Conservation (phyloP, 2,888 invertebrate species). For the Eubasilissa splendida region DNA sequence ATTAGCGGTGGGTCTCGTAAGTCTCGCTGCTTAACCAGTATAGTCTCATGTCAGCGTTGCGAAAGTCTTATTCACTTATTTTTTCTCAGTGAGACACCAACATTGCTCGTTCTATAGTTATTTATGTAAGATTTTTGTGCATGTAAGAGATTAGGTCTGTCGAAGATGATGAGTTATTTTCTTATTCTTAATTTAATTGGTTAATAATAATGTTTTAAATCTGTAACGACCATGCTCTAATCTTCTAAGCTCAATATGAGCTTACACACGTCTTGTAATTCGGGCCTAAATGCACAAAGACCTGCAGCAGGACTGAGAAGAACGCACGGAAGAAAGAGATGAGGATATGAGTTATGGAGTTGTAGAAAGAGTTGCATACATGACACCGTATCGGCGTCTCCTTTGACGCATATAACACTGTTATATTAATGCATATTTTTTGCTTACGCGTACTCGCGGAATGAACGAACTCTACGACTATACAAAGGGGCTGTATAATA, state of each 20-base stretch:
- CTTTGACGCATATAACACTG: constrained; percentile 56
- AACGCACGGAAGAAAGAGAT: constrained; percentile 1
- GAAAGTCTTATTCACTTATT: too few species aligned
- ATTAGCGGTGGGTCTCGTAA: too few species aligned
- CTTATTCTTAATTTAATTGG: too few species aligned
- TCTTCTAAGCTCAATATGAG: not conserved
- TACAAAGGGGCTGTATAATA: not conserved
- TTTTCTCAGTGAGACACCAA: too few species aligned
- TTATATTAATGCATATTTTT: constrained; percentile 52
- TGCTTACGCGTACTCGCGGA: constrained; percentile 29
- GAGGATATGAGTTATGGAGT: constrained; percentile 50
- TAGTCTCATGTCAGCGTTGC: too few species aligned
- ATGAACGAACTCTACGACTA: not conserved
- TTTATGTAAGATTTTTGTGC: too few species aligned
- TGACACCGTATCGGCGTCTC: constrained; percentile 56
- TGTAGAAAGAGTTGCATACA: constrained; percentile 49
- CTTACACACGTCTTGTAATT: not conserved
- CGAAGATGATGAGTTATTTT: too few species aligned
- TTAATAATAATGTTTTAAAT: too few species aligned
- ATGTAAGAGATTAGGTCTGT: too few species aligned
- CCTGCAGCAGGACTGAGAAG: not conserved
- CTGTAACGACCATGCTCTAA: too few species aligned
- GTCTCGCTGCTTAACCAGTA: too few species aligned
- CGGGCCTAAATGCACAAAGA: not conserved
- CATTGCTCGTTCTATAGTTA: too few species aligned